phyloP scores from a whole-genome alignment of 2,888 invertebrate genomes.

The Diloba caeruleocephala region DNA sequence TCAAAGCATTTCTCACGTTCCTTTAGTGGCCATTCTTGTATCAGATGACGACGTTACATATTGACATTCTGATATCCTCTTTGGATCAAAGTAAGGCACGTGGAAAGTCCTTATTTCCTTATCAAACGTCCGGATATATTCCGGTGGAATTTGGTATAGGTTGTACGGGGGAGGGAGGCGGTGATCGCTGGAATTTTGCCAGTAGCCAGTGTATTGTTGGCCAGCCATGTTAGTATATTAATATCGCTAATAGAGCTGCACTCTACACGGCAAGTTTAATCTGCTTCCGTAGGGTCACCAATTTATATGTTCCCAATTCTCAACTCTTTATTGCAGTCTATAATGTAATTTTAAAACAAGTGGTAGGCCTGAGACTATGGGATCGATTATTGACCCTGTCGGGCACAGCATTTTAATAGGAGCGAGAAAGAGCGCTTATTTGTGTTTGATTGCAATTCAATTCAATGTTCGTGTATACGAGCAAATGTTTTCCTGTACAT shows the following conservation, averaged over 20 bases:
- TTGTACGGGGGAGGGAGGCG: conserved; percentile 54
- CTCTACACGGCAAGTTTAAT: conserved; percentile 64
- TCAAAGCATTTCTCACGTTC: conserved; percentile 49
- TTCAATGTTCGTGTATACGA: too few relatives aligned
- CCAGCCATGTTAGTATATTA: conserved; percentile 80
- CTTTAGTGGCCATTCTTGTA: conserved; percentile 22
- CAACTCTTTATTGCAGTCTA: too few relatives aligned
- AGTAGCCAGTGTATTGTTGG: conserved; percentile 77
- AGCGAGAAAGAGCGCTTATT: too few relatives aligned
- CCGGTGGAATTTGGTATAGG: conserved; percentile 65
- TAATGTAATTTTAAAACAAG: too few relatives aligned
- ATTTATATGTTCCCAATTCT: neutral
- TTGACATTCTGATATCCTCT: conserved; percentile 49
- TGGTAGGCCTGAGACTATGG: too few relatives aligned
- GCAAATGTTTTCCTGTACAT: too few relatives aligned
- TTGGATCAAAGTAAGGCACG: conserved; percentile 53
- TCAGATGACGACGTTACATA: conserved; percentile 26
- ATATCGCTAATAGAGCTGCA: conserved; percentile 76
- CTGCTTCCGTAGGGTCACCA: conserved; percentile 33
- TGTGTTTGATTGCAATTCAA: too few relatives aligned
- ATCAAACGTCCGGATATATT: conserved; percentile 70
- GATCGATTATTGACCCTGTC: too few relatives aligned
- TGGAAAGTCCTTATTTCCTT: conserved; percentile 64
- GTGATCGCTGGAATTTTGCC: conserved; percentile 77
- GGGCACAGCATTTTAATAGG: too few relatives aligned